A percentile compares a stretch with the other conserved stretches of the same genome.
Conservation (phyloP, 2,113 vertebrate species). For the Callaeas wilsoni region DNA sequence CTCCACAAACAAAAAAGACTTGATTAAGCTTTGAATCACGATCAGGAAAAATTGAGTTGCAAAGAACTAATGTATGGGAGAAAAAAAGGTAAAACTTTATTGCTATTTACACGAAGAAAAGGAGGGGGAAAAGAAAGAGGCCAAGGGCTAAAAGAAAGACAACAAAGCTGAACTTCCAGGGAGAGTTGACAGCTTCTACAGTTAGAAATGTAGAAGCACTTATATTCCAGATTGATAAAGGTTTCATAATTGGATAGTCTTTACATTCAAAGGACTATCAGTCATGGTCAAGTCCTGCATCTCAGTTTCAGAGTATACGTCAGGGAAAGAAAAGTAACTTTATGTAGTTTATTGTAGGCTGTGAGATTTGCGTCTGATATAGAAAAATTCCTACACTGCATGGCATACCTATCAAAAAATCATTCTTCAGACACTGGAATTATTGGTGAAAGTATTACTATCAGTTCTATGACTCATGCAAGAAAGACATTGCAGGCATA, state of each 20-base stretch:
- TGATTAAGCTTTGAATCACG: not conserved
- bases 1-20: not conserved
- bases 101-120: not conserved
- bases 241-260: not conserved
- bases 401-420: not conserved
- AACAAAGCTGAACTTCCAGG: not conserved
- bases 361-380: not conserved
- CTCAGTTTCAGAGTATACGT: not conserved
- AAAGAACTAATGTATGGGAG: not conserved
- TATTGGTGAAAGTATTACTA: not conserved
- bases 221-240: not conserved
- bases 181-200: not conserved
- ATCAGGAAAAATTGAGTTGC: not conserved
- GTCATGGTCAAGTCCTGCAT: not conserved
- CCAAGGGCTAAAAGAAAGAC: not conserved
- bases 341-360: not conserved
- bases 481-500: not conserved
- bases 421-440: not conserved
- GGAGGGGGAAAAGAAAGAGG: rapidly evolving
- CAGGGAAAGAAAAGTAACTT: not conserved
- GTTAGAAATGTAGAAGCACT: not conserved
- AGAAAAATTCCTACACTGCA: not conserved
- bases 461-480: not conserved
- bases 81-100: not conserved
- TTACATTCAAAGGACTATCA: not conserved